Evolutionary conservation across 2,113 vertebrate species (phyloP).

Genomic region (Struthio camelus): DNA sequence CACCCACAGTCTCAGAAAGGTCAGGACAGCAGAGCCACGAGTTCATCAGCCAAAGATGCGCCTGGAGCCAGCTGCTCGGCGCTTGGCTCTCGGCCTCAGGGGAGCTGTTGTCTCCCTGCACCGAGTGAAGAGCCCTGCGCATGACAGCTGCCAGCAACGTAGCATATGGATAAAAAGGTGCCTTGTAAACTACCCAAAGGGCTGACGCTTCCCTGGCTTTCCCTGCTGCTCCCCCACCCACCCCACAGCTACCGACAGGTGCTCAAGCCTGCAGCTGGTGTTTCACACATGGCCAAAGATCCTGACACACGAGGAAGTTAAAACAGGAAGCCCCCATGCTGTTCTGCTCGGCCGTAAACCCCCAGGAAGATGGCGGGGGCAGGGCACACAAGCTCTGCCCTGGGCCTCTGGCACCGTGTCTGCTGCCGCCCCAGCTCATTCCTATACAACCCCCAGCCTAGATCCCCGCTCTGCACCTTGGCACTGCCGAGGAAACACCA

Average conservation of each 20-base stretch:
- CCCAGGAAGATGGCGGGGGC: no score
- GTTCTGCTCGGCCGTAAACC: no score
- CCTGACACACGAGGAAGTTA: neutral
- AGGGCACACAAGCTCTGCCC: no score
- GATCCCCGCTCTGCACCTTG: no score
- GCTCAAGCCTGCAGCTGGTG: neutral
- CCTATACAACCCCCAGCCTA: no score
- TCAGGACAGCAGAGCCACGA: no score
- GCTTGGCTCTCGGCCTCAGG: neutral
- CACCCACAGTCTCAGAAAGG: neutral
- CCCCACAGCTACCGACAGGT: neutral
- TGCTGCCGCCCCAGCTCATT: no score
- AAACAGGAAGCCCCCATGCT: no score
- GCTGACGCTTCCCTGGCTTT: neutral
- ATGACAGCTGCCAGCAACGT: no score
- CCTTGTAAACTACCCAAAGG: no score
- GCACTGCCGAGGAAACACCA: no score
- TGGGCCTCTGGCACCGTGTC: no score
- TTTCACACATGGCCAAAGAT: neutral
- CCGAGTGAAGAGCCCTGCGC: neutral
- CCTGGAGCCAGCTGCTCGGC: neutral
- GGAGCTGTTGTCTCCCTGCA: neutral
- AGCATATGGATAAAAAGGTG: neutral
- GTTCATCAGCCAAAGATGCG: neutral
- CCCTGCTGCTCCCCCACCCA: neutral